These are phyloP conservation scores for Thamnaconus septentrionalis DNA, from an alignment of 2,113 vertebrate species.

Conservation along the genomic window DNA sequence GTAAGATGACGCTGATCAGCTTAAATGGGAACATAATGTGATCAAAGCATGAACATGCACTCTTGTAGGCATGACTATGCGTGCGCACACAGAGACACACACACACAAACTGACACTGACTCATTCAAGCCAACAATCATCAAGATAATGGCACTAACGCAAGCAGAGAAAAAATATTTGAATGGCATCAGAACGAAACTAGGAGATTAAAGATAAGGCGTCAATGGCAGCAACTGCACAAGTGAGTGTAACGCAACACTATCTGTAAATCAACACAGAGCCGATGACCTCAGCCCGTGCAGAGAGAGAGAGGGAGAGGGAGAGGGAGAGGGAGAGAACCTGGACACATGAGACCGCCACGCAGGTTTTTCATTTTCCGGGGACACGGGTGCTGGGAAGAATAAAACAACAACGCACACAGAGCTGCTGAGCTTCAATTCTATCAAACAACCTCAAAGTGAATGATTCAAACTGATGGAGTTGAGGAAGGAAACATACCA, in stretches of 20 bases:
- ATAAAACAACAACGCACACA: neutral
- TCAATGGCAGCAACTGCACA: slow-evolving; percentile 17
- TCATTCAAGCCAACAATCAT: too few species aligned
- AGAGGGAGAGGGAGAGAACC: too few species aligned
- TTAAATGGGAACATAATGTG: slow-evolving; percentile 11
- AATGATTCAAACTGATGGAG: slow-evolving; percentile 31
- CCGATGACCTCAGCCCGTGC: slow-evolving; percentile 40
- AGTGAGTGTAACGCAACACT: slow-evolving; percentile 54
- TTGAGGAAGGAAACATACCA: too few species aligned
- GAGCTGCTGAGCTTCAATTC: too few species aligned
- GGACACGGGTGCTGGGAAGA: slow-evolving; percentile 17
- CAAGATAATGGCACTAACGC: too few species aligned
- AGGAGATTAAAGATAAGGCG: slow-evolving; percentile 12
- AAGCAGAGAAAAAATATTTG: neutral
- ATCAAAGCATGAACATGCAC: slow-evolving; percentile 17
- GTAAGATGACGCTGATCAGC: slow-evolving; percentile 33
- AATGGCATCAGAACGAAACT: slow-evolving; percentile 20
- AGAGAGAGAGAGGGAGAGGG: slow-evolving; percentile 18
- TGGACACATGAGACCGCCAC: slow-evolving; percentile 52
- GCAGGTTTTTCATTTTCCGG: slow-evolving; percentile 31
- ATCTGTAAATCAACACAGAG: slow-evolving; percentile 38
- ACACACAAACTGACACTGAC: too few species aligned
- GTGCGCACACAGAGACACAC: neutral
- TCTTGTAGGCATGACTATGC: slow-evolving; percentile 9
- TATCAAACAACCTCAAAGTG: neutral